A percentile compares a stretch with the other conserved stretches of the same genome.
Evolutionary conservation across 92 coral and sea anemone genomes (phyloP).

Genomic region (Palythoa heliodiscus): DNA sequence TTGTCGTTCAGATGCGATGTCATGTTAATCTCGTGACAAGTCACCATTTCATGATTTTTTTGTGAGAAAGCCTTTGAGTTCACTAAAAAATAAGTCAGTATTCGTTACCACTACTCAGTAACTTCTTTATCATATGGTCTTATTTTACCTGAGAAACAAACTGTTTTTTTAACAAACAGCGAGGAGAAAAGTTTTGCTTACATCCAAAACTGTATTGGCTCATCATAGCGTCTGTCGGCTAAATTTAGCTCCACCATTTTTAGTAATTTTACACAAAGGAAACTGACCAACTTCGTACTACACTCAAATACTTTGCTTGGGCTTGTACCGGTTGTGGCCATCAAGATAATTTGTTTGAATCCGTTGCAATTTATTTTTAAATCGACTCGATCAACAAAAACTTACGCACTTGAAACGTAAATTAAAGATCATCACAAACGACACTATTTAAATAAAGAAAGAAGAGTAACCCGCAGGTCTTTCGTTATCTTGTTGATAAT

Average conservation of each 20-base stretch:
- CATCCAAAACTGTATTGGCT: background rate
- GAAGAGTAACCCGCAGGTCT: background rate
- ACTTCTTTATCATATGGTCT: background rate
- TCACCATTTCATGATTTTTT: background rate
- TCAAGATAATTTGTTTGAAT: background rate
- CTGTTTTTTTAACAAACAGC: background rate
- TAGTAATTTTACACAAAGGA: background rate
- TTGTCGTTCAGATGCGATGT: background rate
- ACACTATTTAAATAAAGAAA: no score
- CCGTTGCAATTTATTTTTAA: background rate
- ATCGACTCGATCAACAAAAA: background rate
- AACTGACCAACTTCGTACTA: background rate
- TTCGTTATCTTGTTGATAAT: background rate
- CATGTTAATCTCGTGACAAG: background rate
- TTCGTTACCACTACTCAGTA: background rate
- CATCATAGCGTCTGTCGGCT: background rate
- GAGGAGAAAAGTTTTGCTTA: background rate
- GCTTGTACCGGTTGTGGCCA: background rate
- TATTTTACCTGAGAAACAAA: background rate
- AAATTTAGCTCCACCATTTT: constrained; percentile 13
- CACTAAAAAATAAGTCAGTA: background rate
- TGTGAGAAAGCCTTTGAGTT: background rate
- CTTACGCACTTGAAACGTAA: no score
- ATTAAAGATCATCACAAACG: no score
- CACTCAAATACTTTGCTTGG: background rate